A percentile compares a stretch with the other conserved stretches of the same genome.
phyloP scores from a whole-genome alignment of 1,140 invertebrate genomes.

The Saxidomus purpurata region DNA sequence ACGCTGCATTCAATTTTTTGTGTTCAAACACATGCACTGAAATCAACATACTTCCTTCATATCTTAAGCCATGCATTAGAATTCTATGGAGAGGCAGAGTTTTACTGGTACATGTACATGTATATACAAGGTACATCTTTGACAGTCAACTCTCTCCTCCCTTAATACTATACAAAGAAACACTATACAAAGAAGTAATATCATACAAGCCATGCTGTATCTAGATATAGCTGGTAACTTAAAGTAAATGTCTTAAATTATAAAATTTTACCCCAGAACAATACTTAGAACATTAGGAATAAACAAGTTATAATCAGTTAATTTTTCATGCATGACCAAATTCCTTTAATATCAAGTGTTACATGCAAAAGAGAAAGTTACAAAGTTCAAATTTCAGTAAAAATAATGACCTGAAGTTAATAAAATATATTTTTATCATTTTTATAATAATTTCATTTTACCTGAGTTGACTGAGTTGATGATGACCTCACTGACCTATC shows the following conservation, averaged over 20 bases:
- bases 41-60: neutral
- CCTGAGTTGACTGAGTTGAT: conserved; percentile 74
- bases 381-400: neutral
- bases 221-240: neutral
- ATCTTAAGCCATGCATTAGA: conserved; percentile 2
- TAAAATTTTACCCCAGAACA: too few species aligned
- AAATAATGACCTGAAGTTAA: neutral
- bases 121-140: neutral
- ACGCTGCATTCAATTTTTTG: too few species aligned
- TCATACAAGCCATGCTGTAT: conserved; percentile 23
- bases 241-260: too few species aligned
- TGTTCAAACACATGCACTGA: too few species aligned
- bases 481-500: conserved; percentile 65
- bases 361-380: conserved; percentile 6
- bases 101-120: neutral
- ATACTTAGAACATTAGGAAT: too few species aligned
- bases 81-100: neutral
- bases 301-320: too few species aligned
- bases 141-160: neutral
- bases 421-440: neutral
- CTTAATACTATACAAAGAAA: neutral
- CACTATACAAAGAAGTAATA: neutral
- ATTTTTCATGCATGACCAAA: too few species aligned
- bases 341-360: too few species aligned
- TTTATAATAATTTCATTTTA: conserved; percentile 52